Evolutionary conservation across 2,797 vertebrate species (phyloP).

Genomic region (Novumbra hubbsi): DNA sequence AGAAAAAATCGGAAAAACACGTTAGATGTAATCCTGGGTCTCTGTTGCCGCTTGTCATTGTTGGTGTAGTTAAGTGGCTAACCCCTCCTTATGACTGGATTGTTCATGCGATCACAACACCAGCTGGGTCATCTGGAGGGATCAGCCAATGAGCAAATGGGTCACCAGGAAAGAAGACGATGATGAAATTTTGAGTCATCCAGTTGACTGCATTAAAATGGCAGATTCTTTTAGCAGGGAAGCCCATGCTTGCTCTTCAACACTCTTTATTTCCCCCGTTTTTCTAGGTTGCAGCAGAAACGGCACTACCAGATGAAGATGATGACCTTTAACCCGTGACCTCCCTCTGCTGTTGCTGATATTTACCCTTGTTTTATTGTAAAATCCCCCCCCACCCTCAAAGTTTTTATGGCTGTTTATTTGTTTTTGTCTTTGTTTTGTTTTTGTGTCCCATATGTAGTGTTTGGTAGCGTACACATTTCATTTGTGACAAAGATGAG

Average conservation of each 20-base stretch:
- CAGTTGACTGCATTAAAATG: too few species aligned
- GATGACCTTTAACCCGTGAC: slow-evolving; percentile 82
- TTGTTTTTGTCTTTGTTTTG: background rate
- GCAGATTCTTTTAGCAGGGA: too few species aligned
- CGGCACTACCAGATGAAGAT: slow-evolving; percentile 82
- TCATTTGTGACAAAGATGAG: background rate
- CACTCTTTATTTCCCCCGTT: background rate
- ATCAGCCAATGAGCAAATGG: too few species aligned
- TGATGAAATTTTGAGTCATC: background rate
- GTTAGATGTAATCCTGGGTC: too few species aligned
- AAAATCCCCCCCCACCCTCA: slow-evolving; percentile 60
- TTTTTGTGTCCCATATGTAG: background rate
- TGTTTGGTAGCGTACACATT: background rate
- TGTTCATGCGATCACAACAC: too few species aligned
- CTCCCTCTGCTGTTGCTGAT: slow-evolving; percentile 43
- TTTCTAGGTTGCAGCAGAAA: slow-evolving; percentile 76
- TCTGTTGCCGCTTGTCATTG: too few species aligned
- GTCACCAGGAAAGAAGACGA: too few species aligned
- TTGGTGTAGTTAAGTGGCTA: too few species aligned
- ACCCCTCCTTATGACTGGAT: too few species aligned
- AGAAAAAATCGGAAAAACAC: too few species aligned
- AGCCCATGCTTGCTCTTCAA: background rate
- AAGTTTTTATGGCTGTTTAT: too few species aligned
- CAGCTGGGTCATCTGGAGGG: too few species aligned
- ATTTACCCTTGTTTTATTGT: slow-evolving; percentile 64